Conservation (phyloP, 2,113 vertebrate genomes). For the Lipophrys pholis region DNA sequence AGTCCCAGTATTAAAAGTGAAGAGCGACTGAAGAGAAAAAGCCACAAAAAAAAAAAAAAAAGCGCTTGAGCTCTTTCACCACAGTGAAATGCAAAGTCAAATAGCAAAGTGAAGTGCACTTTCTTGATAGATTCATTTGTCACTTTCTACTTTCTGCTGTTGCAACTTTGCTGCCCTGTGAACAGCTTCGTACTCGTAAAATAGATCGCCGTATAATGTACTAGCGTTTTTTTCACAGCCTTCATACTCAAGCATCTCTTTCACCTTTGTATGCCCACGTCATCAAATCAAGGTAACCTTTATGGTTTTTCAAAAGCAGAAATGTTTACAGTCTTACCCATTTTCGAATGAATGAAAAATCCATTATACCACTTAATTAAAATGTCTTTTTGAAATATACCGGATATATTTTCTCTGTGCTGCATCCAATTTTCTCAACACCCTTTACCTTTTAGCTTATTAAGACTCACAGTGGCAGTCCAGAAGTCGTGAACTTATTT, state of each 20-base stretch:
- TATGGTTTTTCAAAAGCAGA: no score
- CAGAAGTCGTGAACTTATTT: no score
- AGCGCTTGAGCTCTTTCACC: neutral
- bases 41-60: no score
- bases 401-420: no score
- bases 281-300: no score
- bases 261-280: neutral
- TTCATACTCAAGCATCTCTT: constrained; percentile 4
- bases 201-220: neutral
- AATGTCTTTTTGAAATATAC: no score
- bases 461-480: no score
- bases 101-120: neutral
- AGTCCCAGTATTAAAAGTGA: neutral
- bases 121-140: neutral
- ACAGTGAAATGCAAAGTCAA: neutral
- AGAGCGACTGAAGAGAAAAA: neutral
- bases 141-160: neutral
- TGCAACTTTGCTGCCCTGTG: neutral
- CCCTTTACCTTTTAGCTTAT: no score
- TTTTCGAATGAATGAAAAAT: no score
- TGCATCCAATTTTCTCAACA: no score
- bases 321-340: no score
- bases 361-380: no score
- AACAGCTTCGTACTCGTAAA: neutral
- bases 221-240: neutral